Base-by-base conservation (phyloP, 1,140 invertebrate genomes). In the Drosophila serrata region DNA sequence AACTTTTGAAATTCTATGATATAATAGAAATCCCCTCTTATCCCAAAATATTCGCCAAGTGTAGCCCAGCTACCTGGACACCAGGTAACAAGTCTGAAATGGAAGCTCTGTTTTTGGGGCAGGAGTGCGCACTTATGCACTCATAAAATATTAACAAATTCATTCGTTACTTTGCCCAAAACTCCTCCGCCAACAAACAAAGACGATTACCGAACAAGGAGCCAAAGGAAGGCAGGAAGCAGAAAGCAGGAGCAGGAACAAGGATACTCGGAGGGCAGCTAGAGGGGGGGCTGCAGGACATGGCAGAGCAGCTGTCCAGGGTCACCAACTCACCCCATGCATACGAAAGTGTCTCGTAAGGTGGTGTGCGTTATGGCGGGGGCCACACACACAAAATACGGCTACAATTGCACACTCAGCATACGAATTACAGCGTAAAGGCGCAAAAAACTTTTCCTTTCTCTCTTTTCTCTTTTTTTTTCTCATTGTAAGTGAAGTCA, bases 141-240 rank as follows among this genome's bases (percentile, higher is more conserved):
- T 90, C 85, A 90, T 90, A 90, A 90, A 90, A 90, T 90, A 90
- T 90, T 90, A 90, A 90, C 85, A 90, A 90, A 90, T 90, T 90
- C 85, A 90, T 90, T 90, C 85, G 85, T 90, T 90, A 90, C 85
- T 90, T 90, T 90, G 74, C 81, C 81, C 74, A 79, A 90, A 90
- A 81, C 85, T 78, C 85, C 85, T 90, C 81, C 81, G 78, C 69
- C 78, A 85, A 90, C 64, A 81, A 76, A 90, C 85, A 85, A 90
- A 88, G 81, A 88, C 81, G 85, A 90, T 88, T 88, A 90, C 85
- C 79, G 58, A 59, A 40, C 40, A 40, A 53, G 75, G 33, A 43
- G 56, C 11, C n/a, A n/a, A 35, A 9, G 22, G 74, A 22, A 22
- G 15, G 45, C 67, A 75, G 60, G 19, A 39, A 24, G 19, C 45